phyloP scores from a whole-genome alignment of 2,888 invertebrate species.

The Trisateles emortualis region DNA sequence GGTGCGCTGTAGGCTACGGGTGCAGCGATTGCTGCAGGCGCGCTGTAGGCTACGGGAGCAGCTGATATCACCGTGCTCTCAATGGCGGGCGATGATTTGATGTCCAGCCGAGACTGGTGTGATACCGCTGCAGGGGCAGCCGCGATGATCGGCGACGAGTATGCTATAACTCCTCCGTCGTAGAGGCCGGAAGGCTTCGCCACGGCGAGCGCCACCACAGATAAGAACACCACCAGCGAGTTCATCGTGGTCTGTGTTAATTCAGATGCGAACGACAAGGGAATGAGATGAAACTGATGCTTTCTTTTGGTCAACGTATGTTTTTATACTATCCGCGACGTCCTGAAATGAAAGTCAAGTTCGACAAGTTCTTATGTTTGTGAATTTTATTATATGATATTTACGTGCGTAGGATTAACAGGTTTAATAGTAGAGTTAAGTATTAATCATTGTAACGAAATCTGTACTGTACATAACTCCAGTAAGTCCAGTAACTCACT shows the following conservation, averaged over 20 bases:
- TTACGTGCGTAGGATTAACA: conserved; percentile 11
- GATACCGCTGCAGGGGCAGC: conserved; percentile 60
- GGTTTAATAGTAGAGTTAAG: not conserved
- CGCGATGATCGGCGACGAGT: conserved; percentile 43
- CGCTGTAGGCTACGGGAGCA: conserved; percentile 41
- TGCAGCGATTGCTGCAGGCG: conserved; percentile 44
- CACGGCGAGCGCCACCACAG: conserved; percentile 79
- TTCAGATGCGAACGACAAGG: conserved; percentile 73
- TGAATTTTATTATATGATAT: conserved; percentile 36
- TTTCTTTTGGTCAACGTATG: conserved; percentile 66
- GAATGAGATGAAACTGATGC: conserved; percentile 74
- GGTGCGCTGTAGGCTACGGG: conserved; percentile 44
- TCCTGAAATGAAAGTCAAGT: conserved; percentile 78
- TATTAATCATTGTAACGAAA: too few relatives aligned
- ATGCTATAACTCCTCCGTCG: conserved; percentile 23
- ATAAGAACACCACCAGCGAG: conserved; percentile 89
- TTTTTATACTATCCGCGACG: conserved; percentile 74
- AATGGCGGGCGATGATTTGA: conserved; percentile 67
- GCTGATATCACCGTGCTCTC: conserved; percentile 55
- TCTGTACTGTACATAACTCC: too few relatives aligned
- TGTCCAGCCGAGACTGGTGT: conserved; percentile 61
- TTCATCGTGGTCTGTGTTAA: conserved; percentile 88
- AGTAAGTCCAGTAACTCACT: too few relatives aligned
- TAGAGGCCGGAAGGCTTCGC: conserved; percentile 45
- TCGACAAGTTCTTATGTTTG: conserved; percentile 68